Conservation (phyloP, 2,113 vertebrate genomes). For the Silurus meridionalis region DNA sequence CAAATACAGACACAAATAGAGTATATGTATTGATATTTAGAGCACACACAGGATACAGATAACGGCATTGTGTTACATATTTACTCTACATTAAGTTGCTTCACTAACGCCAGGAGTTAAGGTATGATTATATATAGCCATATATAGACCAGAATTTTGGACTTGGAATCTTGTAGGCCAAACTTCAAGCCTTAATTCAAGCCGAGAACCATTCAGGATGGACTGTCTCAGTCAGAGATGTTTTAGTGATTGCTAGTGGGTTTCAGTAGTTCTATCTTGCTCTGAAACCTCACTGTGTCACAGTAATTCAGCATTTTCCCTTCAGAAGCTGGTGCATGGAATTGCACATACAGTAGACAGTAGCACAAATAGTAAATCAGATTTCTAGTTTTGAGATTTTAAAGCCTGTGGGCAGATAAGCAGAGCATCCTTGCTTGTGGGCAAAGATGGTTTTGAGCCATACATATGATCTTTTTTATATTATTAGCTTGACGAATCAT, state of each 20-base stretch:
- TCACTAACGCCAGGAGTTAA: background rate
- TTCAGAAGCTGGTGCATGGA: background rate
- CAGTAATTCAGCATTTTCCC: background rate
- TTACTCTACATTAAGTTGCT: background rate
- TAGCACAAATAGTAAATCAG: background rate
- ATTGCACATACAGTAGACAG: background rate
- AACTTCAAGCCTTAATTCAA: background rate
- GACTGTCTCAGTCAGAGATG: background rate
- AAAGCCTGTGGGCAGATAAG: background rate
- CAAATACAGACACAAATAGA: background rate
- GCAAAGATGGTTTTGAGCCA: background rate
- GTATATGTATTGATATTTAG: background rate
- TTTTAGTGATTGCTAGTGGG: background rate
- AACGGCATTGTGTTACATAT: background rate
- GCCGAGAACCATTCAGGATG: background rate
- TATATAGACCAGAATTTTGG: background rate
- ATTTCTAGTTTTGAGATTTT: background rate
- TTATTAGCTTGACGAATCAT: background rate
- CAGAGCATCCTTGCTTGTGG: background rate
- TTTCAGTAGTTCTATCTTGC: background rate
- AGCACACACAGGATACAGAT: background rate
- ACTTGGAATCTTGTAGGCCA: background rate
- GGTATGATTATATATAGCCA: background rate
- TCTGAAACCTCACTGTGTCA: background rate
- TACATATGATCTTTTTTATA: background rate